phyloP scores from a whole-genome alignment of 2,113 vertebrate species.

The Drymodes brunneopygia region DNA sequence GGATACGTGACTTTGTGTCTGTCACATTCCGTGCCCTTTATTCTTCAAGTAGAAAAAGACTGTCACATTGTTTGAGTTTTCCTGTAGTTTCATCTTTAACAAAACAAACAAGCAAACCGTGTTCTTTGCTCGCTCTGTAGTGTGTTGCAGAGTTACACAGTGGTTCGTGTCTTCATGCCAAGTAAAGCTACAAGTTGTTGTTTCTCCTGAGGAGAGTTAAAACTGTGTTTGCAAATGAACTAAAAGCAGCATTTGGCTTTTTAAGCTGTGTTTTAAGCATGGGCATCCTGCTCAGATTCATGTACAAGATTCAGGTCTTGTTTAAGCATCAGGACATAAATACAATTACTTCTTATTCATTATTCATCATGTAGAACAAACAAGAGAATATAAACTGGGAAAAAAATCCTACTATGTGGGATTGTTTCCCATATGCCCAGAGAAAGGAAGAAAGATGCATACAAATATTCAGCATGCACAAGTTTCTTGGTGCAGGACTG shows the following conservation, averaged over 20 bases:
- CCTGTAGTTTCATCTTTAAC: not conserved
- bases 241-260: not conserved
- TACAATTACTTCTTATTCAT: not conserved
- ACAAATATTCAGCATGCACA: constrained; percentile 25
- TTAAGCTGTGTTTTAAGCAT: not conserved
- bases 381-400: not conserved
- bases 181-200: not conserved
- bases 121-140: not conserved
- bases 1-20: not conserved
- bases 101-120: not conserved
- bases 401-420: rapidly evolving
- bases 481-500: constrained; percentile 43
- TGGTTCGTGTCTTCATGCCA: not conserved
- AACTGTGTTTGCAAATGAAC: not conserved
- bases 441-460: not conserved
- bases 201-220: not conserved
- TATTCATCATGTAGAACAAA: not conserved
- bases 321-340: not conserved
- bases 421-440: not conserved
- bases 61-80: not conserved
- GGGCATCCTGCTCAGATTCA: not conserved
- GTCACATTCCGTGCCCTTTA: rapidly evolving
- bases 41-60: not conserved
- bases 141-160: not conserved
- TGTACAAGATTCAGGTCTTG: not conserved